phyloP scores from a whole-genome alignment of 1,140 invertebrate species.

The Samia ricini region DNA sequence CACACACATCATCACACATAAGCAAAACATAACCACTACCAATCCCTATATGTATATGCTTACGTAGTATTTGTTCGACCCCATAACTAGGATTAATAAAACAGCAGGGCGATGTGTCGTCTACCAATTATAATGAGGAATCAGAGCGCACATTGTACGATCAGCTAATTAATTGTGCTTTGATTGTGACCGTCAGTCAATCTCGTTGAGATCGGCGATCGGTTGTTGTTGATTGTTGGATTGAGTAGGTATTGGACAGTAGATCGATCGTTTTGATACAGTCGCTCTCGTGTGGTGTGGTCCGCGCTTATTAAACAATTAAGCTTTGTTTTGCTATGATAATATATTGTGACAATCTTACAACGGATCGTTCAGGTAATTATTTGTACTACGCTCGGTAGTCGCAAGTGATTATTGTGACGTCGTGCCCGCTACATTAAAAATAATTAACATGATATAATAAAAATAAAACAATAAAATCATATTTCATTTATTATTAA shows the following conservation, averaged over 20 bases:
- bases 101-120: not conserved
- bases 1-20: too few relatives aligned
- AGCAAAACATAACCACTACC: too few relatives aligned
- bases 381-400: slow-evolving; percentile 6
- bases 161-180: slow-evolving; percentile 20
- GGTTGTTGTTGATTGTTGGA: slow-evolving; percentile 15
- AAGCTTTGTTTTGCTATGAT: not conserved
- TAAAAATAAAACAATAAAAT: too few relatives aligned
- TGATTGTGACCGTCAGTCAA: slow-evolving; percentile 37
- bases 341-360: too few relatives aligned
- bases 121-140: not conserved
- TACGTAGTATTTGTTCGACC: too few relatives aligned
- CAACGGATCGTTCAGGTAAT: too few relatives aligned
- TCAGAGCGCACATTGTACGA: not conserved
- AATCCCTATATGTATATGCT: too few relatives aligned
- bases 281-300: slow-evolving; percentile 4
- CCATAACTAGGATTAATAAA: not conserved
- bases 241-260: slow-evolving; percentile 30
- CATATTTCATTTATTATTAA: too few relatives aligned
- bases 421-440: too few relatives aligned
- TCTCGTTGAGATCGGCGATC: slow-evolving; percentile 16
- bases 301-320: slow-evolving; percentile 17
- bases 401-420: too few relatives aligned
- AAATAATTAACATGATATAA: too few relatives aligned
- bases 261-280: slow-evolving; percentile 19